Evolutionary conservation across 2,797 vertebrate species (phyloP), one percentile per base, ranked within the genome.

Genomic region (Phylloscopus collybita): DNA sequence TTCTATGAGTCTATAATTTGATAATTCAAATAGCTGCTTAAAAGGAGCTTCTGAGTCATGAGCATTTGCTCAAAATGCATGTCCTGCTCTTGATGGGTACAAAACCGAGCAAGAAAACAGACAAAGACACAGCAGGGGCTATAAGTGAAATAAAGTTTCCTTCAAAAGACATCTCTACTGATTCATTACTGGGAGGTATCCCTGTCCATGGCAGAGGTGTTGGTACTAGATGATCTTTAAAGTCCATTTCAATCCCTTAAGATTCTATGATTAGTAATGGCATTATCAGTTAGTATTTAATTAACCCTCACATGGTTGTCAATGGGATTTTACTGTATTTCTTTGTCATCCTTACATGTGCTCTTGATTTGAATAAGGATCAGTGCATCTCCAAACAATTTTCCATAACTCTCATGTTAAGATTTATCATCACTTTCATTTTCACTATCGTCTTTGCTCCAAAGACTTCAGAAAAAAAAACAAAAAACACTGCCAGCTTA

Each of bases 1-100:
- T n/a, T 50, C 36, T 26, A 40, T 29, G 51, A 73, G 7, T 38
- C 0, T 38, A 3, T 49, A 60, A 59, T 15, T 53, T 0, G 0
- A 2, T 70, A 34, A 70, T 45, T 66, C 1, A 2, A 84, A 56
- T 22, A 42, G 23, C 25, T 79, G 25, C 59, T 89, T 61, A 69
- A 67, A 93, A 79, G 26, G 25, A 64, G 11, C 47, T 80, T 70
- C 62, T 51, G 69, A 56, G n/a, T 26, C 19, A 64, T 1, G 2
- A 74, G 13, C 12, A 14, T 60, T 51, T 60, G 51, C 42, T 59
- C 32, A 85, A 85, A 82, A 5, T 34, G 29, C 2, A 1, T 50
- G 18, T 62, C 67, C 56, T 76, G 34, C 23, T 76, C 34, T 70
- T 47, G 11, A 11, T 53, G 29, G 11, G 27, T 23, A 86, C 12